phyloP scores from a whole-genome alignment of 2,113 vertebrate genomes.

The Antechinus stuartii region DNA sequence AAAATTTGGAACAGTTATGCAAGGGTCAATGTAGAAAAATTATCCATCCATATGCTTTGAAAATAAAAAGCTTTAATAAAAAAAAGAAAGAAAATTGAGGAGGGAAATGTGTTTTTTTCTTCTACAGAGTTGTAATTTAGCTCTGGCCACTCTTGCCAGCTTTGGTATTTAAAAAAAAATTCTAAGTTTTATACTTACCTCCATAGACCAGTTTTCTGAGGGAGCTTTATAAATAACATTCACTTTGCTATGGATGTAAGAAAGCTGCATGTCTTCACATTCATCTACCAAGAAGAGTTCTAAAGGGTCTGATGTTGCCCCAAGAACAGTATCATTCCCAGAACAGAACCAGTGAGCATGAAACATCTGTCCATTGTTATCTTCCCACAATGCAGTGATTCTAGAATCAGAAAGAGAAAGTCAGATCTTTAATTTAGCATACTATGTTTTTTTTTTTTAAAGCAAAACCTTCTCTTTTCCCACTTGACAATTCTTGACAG shows the following conservation, averaged over 20 bases:
- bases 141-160: no score
- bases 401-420: constrained; percentile 73
- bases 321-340: constrained; percentile 92
- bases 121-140: background rate
- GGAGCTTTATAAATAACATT: constrained; percentile 91
- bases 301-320: constrained; percentile 93
- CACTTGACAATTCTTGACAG: background rate
- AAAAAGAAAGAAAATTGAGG: no score
- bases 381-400: constrained; percentile 95
- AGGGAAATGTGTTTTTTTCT: background rate
- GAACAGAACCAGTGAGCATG: constrained; percentile 97
- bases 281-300: constrained; percentile 96
- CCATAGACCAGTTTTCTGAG: constrained; percentile 92
- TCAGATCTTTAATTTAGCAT: background rate
- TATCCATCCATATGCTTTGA: no score
- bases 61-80: no score
- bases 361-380: constrained; percentile 91
- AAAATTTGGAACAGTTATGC: no score
- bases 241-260: constrained; percentile 94
- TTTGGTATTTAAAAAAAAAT: no score
- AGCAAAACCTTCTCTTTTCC: background rate
- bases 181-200: constrained; percentile 82
- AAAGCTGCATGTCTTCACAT: constrained; percentile 96
- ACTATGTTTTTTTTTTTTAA: background rate
- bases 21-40: no score